Evolutionary conservation across 2,113 vertebrate species (phyloP), one percentile per base, ranked within the genome.

Genomic region (Terrapene triunguis): DNA sequence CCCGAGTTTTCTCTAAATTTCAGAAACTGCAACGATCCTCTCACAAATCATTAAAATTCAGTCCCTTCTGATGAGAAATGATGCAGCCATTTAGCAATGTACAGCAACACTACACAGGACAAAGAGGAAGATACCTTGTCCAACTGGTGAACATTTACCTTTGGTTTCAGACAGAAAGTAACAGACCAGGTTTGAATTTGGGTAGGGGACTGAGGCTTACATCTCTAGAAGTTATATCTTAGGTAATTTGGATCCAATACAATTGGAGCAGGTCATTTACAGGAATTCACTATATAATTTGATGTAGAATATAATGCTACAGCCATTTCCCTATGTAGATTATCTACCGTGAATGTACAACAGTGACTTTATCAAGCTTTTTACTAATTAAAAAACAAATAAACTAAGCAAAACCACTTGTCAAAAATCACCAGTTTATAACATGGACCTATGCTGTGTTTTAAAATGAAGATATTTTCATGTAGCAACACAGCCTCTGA

Each of bases 211-310:
- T 32, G 76, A 10, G 42, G 4, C 80, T 13, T 59, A 11, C 35
- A n/a, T 90, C 65, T n/a, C 54, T 50, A 57, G 25, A 74, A 80
- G 38, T 72, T 94, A n/a, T 74, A 50, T 74, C n/a, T 84, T 87
- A 32, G 6, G 22, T 88, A 10, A 13, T 86, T 93, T 92, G 9
- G 48, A 38, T 79, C 72, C 48, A 78, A 87, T 22, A n/a, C 21
- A 84, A 82, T 19, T 84, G 42, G 17, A 88, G 82, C 62, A 88
- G 62, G 42, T 89, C 1, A 32, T 90, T 90, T 82, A 84, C 35
- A 78, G 24, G 29, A 87, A 72, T 42, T 14, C 42, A 19, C 48
- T 81, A 57, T 32, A 47, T 50, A 85, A 53, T 72, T 38, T 72
- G 4, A 72, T 72, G 35, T 81, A 74, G 10, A 92, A 59, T 19